Percentiles rank a stretch among this genome's conserved stretches.
phyloP scores from a whole-genome alignment of 2,113 vertebrate species.

The Heteronetta atricapilla region DNA sequence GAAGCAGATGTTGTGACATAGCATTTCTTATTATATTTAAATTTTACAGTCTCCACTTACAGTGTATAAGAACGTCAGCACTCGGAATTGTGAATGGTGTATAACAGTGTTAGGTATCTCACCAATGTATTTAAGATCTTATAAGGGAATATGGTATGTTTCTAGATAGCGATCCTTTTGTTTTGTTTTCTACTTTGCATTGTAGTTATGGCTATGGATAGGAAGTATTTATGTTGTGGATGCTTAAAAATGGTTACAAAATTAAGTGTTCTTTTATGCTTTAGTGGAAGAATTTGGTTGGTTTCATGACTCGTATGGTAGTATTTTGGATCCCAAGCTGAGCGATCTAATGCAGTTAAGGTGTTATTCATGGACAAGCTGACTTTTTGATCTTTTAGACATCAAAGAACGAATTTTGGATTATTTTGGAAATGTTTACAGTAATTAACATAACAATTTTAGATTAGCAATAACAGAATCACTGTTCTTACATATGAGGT shows the following conservation, averaged over 20 bases:
- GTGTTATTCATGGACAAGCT: not conserved
- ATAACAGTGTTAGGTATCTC: not conserved
- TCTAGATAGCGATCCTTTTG: not conserved
- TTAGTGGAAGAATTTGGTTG: not conserved
- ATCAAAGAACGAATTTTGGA: rapidly evolving
- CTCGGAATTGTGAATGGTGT: not conserved
- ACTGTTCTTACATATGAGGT: not conserved
- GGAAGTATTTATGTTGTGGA: not conserved
- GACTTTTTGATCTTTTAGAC: not conserved
- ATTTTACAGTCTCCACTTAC: not conserved
- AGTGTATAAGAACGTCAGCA: not conserved
- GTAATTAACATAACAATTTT: not conserved
- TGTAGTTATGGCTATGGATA: not conserved
- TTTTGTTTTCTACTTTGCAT: not conserved
- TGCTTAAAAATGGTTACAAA: not conserved
- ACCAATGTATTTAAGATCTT: not conserved
- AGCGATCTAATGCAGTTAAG: not conserved
- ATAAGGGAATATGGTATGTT: not conserved
- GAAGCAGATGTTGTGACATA: not conserved
- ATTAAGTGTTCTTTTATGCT: not conserved
- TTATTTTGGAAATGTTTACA: not conserved
- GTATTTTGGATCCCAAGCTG: not conserved
- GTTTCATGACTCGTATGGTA: not conserved
- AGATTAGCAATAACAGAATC: not conserved
- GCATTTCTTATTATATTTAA: not conserved